Evolutionary conservation across 2,113 vertebrate genomes (phyloP).

Genomic region (Myanophis thanlyinensis): DNA sequence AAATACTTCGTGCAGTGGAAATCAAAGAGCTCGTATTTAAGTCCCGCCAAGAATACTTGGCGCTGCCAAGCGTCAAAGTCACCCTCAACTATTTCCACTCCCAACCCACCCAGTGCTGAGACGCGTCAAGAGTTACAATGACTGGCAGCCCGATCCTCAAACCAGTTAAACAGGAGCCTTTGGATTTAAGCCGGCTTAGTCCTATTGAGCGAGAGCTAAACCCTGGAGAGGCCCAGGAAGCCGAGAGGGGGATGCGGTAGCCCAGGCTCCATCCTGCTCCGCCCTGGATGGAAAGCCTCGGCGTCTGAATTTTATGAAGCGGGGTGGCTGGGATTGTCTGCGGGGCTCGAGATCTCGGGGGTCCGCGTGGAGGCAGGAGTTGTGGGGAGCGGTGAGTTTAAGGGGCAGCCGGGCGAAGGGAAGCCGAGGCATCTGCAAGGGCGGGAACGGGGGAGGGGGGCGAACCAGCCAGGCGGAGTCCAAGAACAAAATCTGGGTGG

Average conservation of each 20-base stretch:
- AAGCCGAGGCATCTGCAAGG: background rate
- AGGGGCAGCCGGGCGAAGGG: background rate
- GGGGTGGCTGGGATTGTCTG: background rate
- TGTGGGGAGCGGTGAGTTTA: slow-evolving; percentile 10
- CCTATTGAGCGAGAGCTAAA: slow-evolving; percentile 25
- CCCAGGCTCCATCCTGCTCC: slow-evolving; percentile 1
- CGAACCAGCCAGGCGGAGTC: background rate
- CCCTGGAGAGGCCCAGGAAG: slow-evolving; percentile 18
- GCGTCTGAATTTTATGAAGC: background rate
- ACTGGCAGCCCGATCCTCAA: slow-evolving; percentile 21
- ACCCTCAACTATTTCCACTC: background rate
- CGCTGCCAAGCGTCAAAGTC: background rate
- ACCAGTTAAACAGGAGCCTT: slow-evolving; percentile 30
- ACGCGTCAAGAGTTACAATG: slow-evolving; percentile 7
- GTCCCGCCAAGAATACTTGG: background rate
- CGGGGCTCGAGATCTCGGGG: background rate
- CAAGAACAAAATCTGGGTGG: background rate
- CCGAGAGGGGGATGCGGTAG: background rate
- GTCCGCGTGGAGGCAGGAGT: background rate
- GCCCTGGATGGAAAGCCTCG: slow-evolving; percentile 26
- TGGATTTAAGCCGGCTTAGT: slow-evolving; percentile 32
- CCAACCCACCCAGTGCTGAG: background rate
- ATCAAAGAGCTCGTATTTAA: background rate
- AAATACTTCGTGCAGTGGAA: background rate
- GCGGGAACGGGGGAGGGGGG: background rate